Evolutionary conservation across 2,113 vertebrate genomes (phyloP), one percentile per base, ranked within the genome.

Genomic region (Lepus timidus): DNA sequence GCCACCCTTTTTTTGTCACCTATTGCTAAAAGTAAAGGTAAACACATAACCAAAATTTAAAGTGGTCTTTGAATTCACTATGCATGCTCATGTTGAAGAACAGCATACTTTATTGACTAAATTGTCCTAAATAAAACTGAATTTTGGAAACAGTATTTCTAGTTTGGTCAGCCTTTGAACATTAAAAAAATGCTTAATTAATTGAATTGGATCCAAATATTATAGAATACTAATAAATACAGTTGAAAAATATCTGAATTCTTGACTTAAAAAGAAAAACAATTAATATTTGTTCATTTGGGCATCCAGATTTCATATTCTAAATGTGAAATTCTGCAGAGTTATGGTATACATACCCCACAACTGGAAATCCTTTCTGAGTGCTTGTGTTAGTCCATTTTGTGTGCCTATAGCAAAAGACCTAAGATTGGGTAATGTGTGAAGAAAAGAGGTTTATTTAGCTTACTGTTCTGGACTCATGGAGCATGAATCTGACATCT

Each of bases 141-240:
- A 51, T 67, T 97, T 97, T 96, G 58, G 58, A 88, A 95, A 97
- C 74, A 39, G 61, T 12, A 31, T 92, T 95, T 96, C 36, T 76
- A 44, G 73, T 17, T 58, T 78, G 6, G 8, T 82, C 49, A 71
- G 17, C 14, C 49, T 91, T 36, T 55, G 51, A 68, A 65, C 92
- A 65, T 51, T 39, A 71, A 67, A 90, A 49, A 17, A 70, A 31
- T 71, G 6, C 23, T 61, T 49, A 85, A 92, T 27, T 67, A 70
- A 93, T 55, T 73, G 11, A 83, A 52, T 74, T 85, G 14, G 49
- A 27, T 29, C 20, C 33, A 55, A 61, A 67, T 88, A 68, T 62
- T 91, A 61, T 23, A 85, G n/a, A 88, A 88, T 85, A 85, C 36
- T 36, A 85, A 29, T 94, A 75, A 93, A 49, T 12, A 51, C 31